Evolutionary conservation across 2,113 vertebrate species (phyloP).

Genomic region (Toxotes chatareus): DNA sequence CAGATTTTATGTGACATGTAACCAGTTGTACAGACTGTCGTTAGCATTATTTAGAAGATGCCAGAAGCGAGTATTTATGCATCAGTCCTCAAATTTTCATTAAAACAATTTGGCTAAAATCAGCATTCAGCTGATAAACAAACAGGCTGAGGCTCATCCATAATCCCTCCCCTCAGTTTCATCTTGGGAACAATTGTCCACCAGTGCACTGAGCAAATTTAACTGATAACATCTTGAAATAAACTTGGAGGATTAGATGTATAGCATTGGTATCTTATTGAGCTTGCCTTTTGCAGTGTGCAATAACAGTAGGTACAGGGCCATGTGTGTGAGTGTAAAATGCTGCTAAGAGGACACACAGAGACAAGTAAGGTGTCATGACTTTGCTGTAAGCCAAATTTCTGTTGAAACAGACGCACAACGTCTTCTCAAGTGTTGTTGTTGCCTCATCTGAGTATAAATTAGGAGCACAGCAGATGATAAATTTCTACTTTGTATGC

Average conservation of each 20-base stretch:
- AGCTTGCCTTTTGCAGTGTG: background rate
- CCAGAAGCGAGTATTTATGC: conserved; percentile 18
- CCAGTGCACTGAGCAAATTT: conserved; percentile 37
- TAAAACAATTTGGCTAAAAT: conserved; percentile 53
- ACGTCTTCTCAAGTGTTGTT: conserved; percentile 20
- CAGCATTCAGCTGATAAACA: conserved; percentile 57
- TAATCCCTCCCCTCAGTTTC: conserved; percentile 51
- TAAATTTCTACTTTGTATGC: conserved; percentile 59
- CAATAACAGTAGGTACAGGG: background rate
- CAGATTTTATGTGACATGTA: background rate
- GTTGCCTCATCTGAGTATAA: conserved; percentile 39
- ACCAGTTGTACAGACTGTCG: conserved; percentile 21
- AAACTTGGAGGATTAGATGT: conserved; percentile 12
- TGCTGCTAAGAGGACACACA: background rate
- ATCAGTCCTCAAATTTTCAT: conserved; percentile 49
- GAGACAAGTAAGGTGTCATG: conserved; percentile 17
- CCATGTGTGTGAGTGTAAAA: background rate
- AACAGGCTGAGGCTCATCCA: conserved; percentile 25
- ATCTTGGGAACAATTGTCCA: conserved; percentile 46
- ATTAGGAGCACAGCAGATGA: conserved; percentile 20
- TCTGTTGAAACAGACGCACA: conserved; percentile 19
- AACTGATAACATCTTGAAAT: conserved; percentile 43
- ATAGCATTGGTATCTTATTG: conserved; percentile 3
- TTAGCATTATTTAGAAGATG: conserved; percentile 15
- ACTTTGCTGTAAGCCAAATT: conserved; percentile 55